These are phyloP conservation scores for Drosophila neonasuta DNA, from an alignment of 2,888 invertebrate species.

Conservation along the genomic window DNA sequence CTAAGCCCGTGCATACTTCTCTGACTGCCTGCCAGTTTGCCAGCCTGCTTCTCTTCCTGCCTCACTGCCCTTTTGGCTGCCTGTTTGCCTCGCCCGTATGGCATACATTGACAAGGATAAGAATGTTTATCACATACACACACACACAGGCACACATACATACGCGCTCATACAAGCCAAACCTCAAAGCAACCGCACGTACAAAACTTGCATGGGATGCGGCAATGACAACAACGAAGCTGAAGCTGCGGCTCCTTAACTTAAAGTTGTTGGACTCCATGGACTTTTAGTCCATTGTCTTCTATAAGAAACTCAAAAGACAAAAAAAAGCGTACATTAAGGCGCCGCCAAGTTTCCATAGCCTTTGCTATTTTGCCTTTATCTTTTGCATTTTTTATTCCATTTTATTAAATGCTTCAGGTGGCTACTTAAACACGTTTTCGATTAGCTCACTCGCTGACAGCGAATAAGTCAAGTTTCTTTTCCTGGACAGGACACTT, in stretches of 20 bases:
- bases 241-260: slow-evolving; percentile 46
- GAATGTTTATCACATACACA: slow-evolving; percentile 74
- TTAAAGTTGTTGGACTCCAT: slow-evolving; percentile 43
- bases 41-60: neutral
- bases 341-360: slow-evolving; percentile 27
- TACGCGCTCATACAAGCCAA: slow-evolving; percentile 56
- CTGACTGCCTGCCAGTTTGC: slow-evolving; percentile 25
- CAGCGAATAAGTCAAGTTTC: slow-evolving; percentile 29
- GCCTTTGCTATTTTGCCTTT: slow-evolving; percentile 5
- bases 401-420: slow-evolving; percentile 71
- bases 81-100: slow-evolving; percentile 11
- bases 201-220: slow-evolving; percentile 67
- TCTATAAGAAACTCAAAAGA: slow-evolving; percentile 41
- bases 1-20: slow-evolving; percentile 71
- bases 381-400: slow-evolving; percentile 43
- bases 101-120: slow-evolving; percentile 65
- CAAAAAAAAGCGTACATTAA: slow-evolving; percentile 29
- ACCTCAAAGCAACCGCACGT: slow-evolving; percentile 75
- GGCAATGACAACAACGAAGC: slow-evolving; percentile 57
- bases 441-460: slow-evolving; percentile 73
- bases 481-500: slow-evolving; percentile 9
- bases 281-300: slow-evolving; percentile 46
- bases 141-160: slow-evolving; percentile 24
- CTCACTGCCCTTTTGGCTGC: slow-evolving; percentile 30
- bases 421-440: slow-evolving; percentile 79